Base-by-base conservation (phyloP, 2,888 invertebrate genomes). In the Sussaba pulchella region DNA sequence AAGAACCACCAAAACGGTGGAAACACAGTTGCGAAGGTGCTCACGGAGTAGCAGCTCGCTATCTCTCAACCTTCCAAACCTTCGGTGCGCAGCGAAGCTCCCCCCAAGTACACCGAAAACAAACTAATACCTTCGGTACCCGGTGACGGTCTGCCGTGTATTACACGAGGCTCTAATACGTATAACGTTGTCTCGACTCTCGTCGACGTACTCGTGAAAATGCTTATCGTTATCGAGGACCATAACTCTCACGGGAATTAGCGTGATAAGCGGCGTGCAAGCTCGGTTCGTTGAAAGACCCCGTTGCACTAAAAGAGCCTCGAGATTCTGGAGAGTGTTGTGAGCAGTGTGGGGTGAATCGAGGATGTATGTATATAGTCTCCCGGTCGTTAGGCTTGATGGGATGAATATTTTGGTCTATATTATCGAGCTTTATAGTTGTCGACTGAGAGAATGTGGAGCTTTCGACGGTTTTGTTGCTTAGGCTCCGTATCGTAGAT, bases 141-240 rank as follows among this genome's bases (percentile, higher is more conserved):
- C 17, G 9, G 9, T 2, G 21, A 52, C 50, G 50, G 50, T 36
- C 17, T 19, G 6, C 31, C 74, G 47, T 52, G 45, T 78, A 63
- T 57, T 36, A 36, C 63, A 67, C 24, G 50, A 52, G 14, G 45
- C 66, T n/a, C 24, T 8, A n/a, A 14, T 52, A 21, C 10, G n/a
- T n/a, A 31, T 36, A 64, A 50, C 19, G 12, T 31, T 47, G 39
- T 45, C 47, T n/a, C 19, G 36, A 50, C 36, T 57, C 57, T 24
- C 45, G 31, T 66, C 19, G 64, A 75, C 66, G 71, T 52, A 70
- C 39, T 67, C 41, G 81, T 59, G 78, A 67, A 71, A 81, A 67
- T 80, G 75, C 81, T 83, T 79, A 79, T 81, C 79, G 77, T 83
- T 83, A 83, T 83, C 79, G 69, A 64, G 19, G 69, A 67, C n/a